Percentiles rank a stretch among this genome's conserved stretches.
Conservation (phyloP, 2,797 vertebrate genomes). For the Hyperoplus lanceolatus region DNA sequence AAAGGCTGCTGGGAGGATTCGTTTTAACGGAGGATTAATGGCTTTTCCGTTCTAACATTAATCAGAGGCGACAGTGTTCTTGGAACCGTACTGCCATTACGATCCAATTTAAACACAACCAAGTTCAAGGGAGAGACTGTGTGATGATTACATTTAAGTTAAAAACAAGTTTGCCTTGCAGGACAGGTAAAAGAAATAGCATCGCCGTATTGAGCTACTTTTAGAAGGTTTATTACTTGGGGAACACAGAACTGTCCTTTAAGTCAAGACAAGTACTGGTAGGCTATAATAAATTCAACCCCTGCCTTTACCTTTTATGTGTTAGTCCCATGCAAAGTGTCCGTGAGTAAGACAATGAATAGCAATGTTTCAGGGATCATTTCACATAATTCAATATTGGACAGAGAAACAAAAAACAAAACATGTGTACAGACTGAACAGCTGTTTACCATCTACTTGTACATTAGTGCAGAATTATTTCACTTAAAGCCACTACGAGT, state of each 20-base stretch:
- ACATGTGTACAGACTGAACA: neutral
- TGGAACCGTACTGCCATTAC: slow-evolving; percentile 22
- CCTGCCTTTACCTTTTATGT: neutral
- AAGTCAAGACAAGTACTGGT: neutral
- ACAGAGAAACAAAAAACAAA: neutral
- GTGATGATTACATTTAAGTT: slow-evolving; percentile 32
- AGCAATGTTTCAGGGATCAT: neutral
- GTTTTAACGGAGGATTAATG: slow-evolving; percentile 48
- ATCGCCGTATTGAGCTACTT: neutral
- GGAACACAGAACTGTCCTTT: neutral
- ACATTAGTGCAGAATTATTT: neutral
- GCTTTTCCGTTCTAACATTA: slow-evolving; percentile 40
- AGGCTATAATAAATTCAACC: neutral
- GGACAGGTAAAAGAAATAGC: neutral
- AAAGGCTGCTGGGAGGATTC: slow-evolving; percentile 20
- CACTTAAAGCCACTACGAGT: neutral
- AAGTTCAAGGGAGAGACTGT: slow-evolving; percentile 11
- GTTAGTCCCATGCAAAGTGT: neutral
- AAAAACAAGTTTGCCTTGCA: slow-evolving; percentile 11
- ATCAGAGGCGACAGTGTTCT: slow-evolving; percentile 48
- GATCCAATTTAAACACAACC: slow-evolving; percentile 44
- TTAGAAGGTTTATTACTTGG: neutral
- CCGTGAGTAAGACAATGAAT: neutral
- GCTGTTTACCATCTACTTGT: no score
- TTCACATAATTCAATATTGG: neutral